Conservation (phyloP, 1,140 invertebrate genomes). For the Bombus pascuorum region DNA sequence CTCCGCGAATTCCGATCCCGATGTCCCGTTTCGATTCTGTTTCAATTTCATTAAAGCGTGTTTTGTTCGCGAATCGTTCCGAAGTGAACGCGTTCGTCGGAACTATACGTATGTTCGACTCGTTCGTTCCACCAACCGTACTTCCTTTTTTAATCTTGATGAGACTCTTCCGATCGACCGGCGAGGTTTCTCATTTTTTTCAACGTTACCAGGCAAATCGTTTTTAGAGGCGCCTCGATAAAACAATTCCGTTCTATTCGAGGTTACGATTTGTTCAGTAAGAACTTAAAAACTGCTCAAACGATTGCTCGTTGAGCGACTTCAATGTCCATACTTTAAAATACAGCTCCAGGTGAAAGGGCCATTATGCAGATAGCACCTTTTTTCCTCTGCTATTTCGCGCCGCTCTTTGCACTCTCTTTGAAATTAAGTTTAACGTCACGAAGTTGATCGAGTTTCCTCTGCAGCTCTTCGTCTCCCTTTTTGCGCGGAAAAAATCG, state of each 20-base stretch:
- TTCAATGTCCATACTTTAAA: not conserved
- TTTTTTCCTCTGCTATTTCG: not conserved
- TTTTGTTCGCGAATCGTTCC: not conserved
- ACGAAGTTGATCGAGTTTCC: not conserved
- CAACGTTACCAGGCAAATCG: no score
- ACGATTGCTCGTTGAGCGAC: not conserved
- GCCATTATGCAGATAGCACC: not conserved
- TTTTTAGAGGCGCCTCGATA: no score
- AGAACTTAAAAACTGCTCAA: no score
- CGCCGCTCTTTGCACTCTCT: not conserved
- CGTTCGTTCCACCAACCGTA: not conserved
- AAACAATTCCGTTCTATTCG: no score
- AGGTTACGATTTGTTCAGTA: no score
- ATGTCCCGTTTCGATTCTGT: not conserved
- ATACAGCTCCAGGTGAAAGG: not conserved
- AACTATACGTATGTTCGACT: not conserved
- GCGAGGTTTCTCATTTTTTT: no score
- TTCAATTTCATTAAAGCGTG: conserved; percentile 7
- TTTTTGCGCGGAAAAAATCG: not conserved
- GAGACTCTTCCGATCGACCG: not conserved
- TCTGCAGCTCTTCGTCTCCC: not conserved
- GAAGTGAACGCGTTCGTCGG: not conserved
- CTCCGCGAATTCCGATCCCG: conserved; percentile 8
- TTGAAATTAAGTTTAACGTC: conserved; percentile 3
- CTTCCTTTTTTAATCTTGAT: not conserved